These are phyloP conservation scores for Etheostoma nigrum DNA, from an alignment of 2,797 vertebrate species.

Conservation along the genomic window DNA sequence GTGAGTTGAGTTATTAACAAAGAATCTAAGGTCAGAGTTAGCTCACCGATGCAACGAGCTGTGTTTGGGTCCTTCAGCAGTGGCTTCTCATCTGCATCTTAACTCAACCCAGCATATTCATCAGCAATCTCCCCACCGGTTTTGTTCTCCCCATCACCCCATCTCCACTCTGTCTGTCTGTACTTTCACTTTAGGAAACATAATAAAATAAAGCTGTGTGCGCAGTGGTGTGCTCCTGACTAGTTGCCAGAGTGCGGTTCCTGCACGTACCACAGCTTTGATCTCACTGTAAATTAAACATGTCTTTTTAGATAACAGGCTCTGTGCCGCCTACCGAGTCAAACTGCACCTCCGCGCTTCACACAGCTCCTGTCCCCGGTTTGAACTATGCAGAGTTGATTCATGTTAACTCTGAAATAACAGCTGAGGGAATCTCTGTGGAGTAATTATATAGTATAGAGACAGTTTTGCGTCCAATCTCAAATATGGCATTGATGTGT, in stretches of 20 bases:
- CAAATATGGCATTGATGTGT: neutral
- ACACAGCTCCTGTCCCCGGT: slow-evolving; percentile 44
- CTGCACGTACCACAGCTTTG: slow-evolving; percentile 54
- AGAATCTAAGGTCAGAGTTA: slow-evolving; percentile 26
- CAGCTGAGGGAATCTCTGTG: slow-evolving; percentile 26
- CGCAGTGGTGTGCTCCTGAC: neutral
- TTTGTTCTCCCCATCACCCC: slow-evolving; percentile 11
- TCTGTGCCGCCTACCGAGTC: slow-evolving; percentile 58
- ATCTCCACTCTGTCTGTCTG: slow-evolving; percentile 23
- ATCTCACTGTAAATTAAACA: slow-evolving; percentile 75
- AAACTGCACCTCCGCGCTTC: slow-evolving; percentile 36
- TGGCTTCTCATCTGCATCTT: slow-evolving; percentile 40
- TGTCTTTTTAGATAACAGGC: slow-evolving; percentile 68
- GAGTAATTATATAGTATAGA: slow-evolving; percentile 26
- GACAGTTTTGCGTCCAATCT: slow-evolving; percentile 14
- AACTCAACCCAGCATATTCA: slow-evolving; percentile 28
- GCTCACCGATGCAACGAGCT: slow-evolving; percentile 24
- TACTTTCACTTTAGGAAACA: slow-evolving; percentile 49
- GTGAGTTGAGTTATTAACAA: slow-evolving; percentile 29
- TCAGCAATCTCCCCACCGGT: slow-evolving; percentile 16
- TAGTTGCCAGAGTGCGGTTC: slow-evolving; percentile 23
- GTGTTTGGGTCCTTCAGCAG: slow-evolving; percentile 10
- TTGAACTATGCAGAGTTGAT: slow-evolving; percentile 58
- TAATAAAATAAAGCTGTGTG: slow-evolving; percentile 42
- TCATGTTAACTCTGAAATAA: slow-evolving; percentile 31